These are phyloP conservation scores for Netelia virgata DNA, from an alignment of 2,888 invertebrate species.

Conservation along the genomic window DNA sequence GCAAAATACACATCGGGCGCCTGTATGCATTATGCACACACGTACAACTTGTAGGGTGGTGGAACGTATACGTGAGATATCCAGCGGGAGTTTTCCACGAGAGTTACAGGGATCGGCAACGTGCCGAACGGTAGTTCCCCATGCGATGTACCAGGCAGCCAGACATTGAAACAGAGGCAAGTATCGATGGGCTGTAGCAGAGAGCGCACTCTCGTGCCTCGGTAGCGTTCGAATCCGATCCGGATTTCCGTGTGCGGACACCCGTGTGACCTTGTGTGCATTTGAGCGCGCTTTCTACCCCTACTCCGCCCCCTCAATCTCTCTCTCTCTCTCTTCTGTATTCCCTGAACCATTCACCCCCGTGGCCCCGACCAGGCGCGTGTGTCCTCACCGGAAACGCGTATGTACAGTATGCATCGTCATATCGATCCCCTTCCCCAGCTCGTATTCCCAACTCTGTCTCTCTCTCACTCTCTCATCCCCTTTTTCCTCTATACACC, in stretches of 20 bases:
- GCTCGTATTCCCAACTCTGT: constrained; percentile 9
- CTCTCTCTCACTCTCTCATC: constrained; percentile 19
- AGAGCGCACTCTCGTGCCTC: constrained; percentile 60
- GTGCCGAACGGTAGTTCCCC: constrained; percentile 41
- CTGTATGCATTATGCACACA: constrained; percentile 45
- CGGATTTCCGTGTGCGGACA: constrained; percentile 82
- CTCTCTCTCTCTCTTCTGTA: constrained; percentile 12
- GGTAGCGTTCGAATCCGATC: constrained; percentile 72
- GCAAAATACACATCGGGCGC: constrained; percentile 46
- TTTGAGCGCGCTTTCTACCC: constrained; percentile 73
- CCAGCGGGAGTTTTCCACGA: constrained; percentile 57
- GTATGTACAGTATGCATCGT: constrained; percentile 80
- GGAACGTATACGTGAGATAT: constrained; percentile 57
- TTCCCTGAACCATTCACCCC: constrained; percentile 21
- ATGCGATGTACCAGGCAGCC: constrained; percentile 37
- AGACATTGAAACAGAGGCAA: constrained; percentile 53
- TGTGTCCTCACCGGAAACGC: constrained; percentile 77
- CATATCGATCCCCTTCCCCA: constrained; percentile 76
- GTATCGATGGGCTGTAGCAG: constrained; percentile 50
- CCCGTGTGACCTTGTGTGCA: constrained; percentile 81
- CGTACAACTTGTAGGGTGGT: constrained; percentile 39
- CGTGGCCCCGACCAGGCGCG: constrained; percentile 62
- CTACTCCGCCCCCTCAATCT: constrained; percentile 31
- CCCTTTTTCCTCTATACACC: constrained; percentile 29
- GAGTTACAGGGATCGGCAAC: constrained; percentile 61